Evolutionary conservation across 2,113 vertebrate species (phyloP), one percentile per base, ranked within the genome.

Genomic region (Laterallus jamaicensis): DNA sequence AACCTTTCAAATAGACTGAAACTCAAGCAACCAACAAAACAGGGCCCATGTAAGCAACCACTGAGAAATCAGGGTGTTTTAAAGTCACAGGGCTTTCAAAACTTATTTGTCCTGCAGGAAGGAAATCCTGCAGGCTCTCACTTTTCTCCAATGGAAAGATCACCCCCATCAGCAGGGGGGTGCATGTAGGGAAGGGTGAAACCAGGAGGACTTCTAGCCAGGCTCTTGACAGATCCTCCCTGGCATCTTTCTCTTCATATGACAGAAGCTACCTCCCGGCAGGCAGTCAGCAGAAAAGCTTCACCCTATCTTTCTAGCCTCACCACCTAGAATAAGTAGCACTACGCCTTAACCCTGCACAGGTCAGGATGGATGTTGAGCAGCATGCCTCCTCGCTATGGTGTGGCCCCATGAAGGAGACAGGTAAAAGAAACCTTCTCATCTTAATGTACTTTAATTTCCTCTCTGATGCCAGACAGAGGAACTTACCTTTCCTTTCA

Each of bases 261-360:
- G 25, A 79, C 39, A 67, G 55, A 47, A 78, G 42, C 8, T 29
- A 55, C 6, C 3, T 47, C 31, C 58, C 4, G 11, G 70, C 9
- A 68, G 21, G 55, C 39, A 81, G 18, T 6, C 54, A 76, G 14
- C 19, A 60, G 50, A 63, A 63, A 74, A 78, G 10, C 40, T 35
- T 47, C 76, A 49, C 11, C 35, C 6, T 19, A 0, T 25, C 35
- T 70, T 77, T 59, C 74, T 24, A 26, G 5, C 25, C 9, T 35
- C 20, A 28, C 26, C 20, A 49, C 10, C 42, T 37, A 42, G 52
- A 59, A 31, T 3, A 9, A 47, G 52, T 6, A 79, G 40, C 25
- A 3, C 21, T 32, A 24, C 0, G 0, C 42, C 39, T 28, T 16
- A 50, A 69, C 12, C 39, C 24, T 1, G 0, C 13, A 4, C 2